Base-by-base conservation (phyloP, 92 coral and sea anemone genomes). In the Anthopleura xanthogrammica region DNA sequence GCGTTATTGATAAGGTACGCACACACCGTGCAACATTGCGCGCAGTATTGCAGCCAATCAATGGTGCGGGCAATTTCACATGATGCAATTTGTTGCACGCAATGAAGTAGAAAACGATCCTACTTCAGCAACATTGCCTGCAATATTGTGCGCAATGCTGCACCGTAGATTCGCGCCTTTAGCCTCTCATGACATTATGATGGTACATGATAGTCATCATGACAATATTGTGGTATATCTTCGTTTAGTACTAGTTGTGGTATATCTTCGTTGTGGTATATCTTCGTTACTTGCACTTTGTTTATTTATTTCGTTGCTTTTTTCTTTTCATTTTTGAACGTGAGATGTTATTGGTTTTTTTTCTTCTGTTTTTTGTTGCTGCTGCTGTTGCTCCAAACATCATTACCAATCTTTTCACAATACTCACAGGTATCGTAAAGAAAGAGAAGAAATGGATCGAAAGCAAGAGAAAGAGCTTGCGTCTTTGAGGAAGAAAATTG, bases 371-470 rank as follows among this genome's bases (percentile, higher is more conserved):
- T 23, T 10, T 43, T 43, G 79, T 23, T 4, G 12, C 43, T n/a
- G 23, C 7, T 60, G 57, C 12, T 55, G 46, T 83, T 23, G 17
- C 23, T 22, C 3, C 42, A 1, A 41, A 16, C 52, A 43, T 74
- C 72, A 12, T 80, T 2, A 72, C 70, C 29, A 78, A 78, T 19
- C 5, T 19, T 22, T 14, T 10, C 12, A 7, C 23, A 40, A 60
- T 82, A 42, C 68, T 77, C 74, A 13, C 62, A 97, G 99, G 75
- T 98, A 97, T 46, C 94, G 87, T n/a, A 89, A 87, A 86, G 99
- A 97, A 73, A 84, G 85, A 62, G 98, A 90, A 41, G 99, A 94
- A 40, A 48, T 97, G 79, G 94, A 90, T 73, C 88, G 84, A 72
- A 88, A 77, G 79, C 99, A 97, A 17, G 93, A 95, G 54, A 92